A percentile compares a stretch with the other conserved stretches of the same genome.
Evolutionary conservation across 2,888 invertebrate species (phyloP).

Genomic region (Hermaeophaga mercurialis): DNA sequence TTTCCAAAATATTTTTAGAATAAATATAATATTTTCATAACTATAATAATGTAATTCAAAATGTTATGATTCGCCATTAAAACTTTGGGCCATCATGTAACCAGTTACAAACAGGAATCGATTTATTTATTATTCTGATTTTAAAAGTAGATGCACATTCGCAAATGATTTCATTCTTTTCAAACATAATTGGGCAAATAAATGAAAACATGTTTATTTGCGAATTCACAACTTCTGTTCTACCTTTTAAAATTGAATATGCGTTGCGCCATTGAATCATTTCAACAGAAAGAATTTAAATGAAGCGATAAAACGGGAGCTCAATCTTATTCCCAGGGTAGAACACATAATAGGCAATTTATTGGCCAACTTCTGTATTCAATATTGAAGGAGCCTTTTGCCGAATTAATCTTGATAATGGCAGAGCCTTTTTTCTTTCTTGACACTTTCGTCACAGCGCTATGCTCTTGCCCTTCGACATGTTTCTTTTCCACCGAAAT

Average conservation of each 20-base stretch:
- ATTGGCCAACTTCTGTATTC: conserved; percentile 26
- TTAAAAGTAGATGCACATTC: too few relatives aligned
- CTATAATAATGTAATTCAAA: too few relatives aligned
- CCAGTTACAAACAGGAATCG: too few relatives aligned
- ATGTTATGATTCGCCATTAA: too few relatives aligned
- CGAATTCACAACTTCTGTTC: background rate
- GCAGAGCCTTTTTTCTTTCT: conserved; percentile 24
- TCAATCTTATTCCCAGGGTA: conserved; percentile 16
- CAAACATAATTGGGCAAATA: too few relatives aligned
- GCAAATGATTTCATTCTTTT: too few relatives aligned
- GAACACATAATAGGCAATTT: conserved; percentile 26
- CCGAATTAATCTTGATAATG: conserved; percentile 27
- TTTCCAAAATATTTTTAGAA: too few relatives aligned
- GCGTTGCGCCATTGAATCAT: conserved; percentile 14
- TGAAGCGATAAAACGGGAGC: conserved; percentile 22
- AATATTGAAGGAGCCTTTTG: conserved; percentile 24
- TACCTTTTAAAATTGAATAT: background rate
- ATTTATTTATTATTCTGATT: too few relatives aligned
- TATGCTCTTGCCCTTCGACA: conserved; percentile 6
- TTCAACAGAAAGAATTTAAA: conserved; percentile 20
- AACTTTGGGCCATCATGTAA: too few relatives aligned
- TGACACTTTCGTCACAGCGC: conserved; percentile 23
- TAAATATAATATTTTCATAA: too few relatives aligned
- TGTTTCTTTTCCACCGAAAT: conserved; percentile 14
- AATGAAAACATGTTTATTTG: too few relatives aligned